Evolutionary conservation across 1,140 invertebrate genomes (phyloP).

Genomic region (Augochlora pura): DNA sequence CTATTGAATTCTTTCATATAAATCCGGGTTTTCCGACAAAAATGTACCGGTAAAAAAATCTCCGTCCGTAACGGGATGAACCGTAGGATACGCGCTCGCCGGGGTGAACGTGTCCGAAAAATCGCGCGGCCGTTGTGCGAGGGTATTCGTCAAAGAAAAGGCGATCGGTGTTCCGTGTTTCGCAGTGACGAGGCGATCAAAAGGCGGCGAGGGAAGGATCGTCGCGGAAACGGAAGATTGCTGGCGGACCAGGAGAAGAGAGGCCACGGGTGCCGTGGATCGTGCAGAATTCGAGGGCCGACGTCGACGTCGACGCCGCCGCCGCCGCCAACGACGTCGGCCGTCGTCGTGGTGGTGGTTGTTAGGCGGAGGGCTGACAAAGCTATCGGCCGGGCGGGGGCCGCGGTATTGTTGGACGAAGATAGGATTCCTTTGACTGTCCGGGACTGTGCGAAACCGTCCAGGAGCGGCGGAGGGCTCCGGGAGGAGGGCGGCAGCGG

Average conservation of each 20-base stretch:
- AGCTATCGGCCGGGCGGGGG: slow-evolving; percentile 60
- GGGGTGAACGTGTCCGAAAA: neutral
- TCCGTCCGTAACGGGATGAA: too few relatives aligned
- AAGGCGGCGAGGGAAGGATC: neutral
- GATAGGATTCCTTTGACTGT: slow-evolving; percentile 71
- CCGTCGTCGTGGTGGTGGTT: slow-evolving; percentile 31
- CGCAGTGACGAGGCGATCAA: neutral
- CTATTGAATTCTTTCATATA: too few relatives aligned
- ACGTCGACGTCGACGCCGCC: neutral
- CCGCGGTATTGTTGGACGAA: slow-evolving; percentile 64
- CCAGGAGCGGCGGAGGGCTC: slow-evolving; percentile 32
- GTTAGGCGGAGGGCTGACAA: slow-evolving; percentile 51
- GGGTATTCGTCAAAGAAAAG: neutral
- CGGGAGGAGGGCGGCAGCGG: slow-evolving; percentile 23
- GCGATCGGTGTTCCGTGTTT: neutral
- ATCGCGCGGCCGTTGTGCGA: neutral
- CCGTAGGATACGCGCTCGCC: too few relatives aligned
- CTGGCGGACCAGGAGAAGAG: too few relatives aligned
- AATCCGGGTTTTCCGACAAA: too few relatives aligned
- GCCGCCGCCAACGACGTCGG: neutral
- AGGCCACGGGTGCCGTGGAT: neutral
- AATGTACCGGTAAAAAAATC: too few relatives aligned
- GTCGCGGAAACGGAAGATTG: neutral
- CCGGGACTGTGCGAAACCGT: slow-evolving; percentile 47
- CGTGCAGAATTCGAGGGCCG: slow-evolving; percentile 26